These are phyloP conservation scores for Dicranocentrus wangi DNA, from an alignment of 2,888 invertebrate species.

Conservation along the genomic window DNA sequence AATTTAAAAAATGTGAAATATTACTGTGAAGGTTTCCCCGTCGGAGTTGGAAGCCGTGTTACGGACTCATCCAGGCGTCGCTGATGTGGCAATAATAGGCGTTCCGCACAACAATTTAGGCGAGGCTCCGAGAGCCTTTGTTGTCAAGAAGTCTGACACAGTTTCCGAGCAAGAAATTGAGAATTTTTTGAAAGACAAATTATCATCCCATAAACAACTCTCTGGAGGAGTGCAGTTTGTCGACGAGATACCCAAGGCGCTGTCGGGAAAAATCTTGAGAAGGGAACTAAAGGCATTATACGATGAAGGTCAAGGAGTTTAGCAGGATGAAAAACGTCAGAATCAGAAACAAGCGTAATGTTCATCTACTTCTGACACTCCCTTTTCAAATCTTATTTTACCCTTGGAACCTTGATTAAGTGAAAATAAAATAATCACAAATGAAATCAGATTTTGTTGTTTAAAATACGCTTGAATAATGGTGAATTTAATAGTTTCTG, in stretches of 20 bases:
- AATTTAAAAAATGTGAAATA: no score
- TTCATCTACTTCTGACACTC: no score
- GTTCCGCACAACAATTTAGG: slow-evolving; percentile 82
- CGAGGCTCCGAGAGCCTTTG: slow-evolving; percentile 85
- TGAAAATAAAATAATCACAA: no score
- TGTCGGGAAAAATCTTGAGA: slow-evolving; percentile 85
- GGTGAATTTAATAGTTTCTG: no score
- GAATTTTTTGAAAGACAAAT: slow-evolving; percentile 80
- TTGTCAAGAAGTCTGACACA: slow-evolving; percentile 77
- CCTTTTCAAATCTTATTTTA: no score
- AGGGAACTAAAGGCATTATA: slow-evolving; percentile 77
- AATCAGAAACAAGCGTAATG: no score
- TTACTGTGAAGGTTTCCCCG: slow-evolving; percentile 86
- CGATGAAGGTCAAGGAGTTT: slow-evolving; percentile 40
- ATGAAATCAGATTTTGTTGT: no score
- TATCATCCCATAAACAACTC: slow-evolving; percentile 85
- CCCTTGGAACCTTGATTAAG: no score
- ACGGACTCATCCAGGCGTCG: slow-evolving; percentile 82
- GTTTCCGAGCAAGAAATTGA: slow-evolving; percentile 79
- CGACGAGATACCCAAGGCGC: slow-evolving; percentile 82
- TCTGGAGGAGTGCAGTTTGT: slow-evolving; percentile 84
- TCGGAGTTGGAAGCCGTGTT: slow-evolving; percentile 88
- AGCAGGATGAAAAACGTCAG: background rate
- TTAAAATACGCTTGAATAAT: no score
- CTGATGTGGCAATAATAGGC: slow-evolving; percentile 89